Evolutionary conservation across 2,888 invertebrate species (phyloP).

Genomic region (Polydrusus cervinus): DNA sequence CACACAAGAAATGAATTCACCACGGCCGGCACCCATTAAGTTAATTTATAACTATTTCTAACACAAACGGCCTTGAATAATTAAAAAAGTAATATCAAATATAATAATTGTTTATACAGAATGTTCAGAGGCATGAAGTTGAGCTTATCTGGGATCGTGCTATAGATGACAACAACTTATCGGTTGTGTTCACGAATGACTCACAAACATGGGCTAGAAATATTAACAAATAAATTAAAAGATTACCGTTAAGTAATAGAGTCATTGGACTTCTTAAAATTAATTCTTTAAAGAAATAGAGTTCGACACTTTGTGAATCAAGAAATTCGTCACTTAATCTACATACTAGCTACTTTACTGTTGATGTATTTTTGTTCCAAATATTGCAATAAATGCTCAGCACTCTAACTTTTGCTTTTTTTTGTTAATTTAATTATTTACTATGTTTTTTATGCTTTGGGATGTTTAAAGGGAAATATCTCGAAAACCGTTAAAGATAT

Average conservation of each 20-base stretch:
- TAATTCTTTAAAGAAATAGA: no score
- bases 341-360: no score
- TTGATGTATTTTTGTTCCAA: no score
- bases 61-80: slow-evolving; percentile 32
- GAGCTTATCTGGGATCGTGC: slow-evolving; percentile 30
- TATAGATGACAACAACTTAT: slow-evolving; percentile 18
- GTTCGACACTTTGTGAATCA: no score
- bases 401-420: no score
- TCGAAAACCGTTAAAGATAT: no score
- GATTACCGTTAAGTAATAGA: neutral
- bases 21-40: slow-evolving; percentile 19
- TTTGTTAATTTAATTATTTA: no score
- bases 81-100: slow-evolving; percentile 28
- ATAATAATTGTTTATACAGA: slow-evolving; percentile 30
- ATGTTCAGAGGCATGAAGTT: slow-evolving; percentile 11
- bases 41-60: slow-evolving; percentile 37
- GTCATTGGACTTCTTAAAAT: neutral
- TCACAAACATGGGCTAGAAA: neutral
- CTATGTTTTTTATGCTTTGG: no score
- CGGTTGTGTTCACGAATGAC: slow-evolving; percentile 14
- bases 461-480: no score
- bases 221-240: neutral
- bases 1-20: slow-evolving; percentile 27
- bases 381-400: no score
- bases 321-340: no score